Evolutionary conservation across 2,113 vertebrate genomes (phyloP), one percentile per base, ranked within the genome.

Genomic region (Piaya cayana): DNA sequence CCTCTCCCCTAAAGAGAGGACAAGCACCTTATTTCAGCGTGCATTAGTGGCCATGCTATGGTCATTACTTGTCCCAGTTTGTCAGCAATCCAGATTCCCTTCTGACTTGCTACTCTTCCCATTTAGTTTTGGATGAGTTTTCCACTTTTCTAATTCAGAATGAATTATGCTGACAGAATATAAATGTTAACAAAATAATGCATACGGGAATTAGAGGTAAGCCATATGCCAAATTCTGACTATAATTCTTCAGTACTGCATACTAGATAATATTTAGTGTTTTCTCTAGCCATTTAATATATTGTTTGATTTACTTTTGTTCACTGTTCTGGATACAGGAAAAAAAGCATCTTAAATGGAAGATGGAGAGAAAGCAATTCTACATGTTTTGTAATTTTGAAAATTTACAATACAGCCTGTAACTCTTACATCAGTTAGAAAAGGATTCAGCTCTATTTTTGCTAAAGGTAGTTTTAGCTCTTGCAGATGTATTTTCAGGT

Each of bases 121-220:
- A 92, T 97, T 97, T 95, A 68, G 74, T 78, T 94, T 94, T 97
- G 95, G 87, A 96, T 81, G 74, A 93, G 58, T 93, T 96, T 77
- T 94, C 95, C 67, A 82, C 63, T 96, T 91, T 87, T 81, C 67
- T 96, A 82, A 87, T 93, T 96, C 93, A 50, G 23, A 86, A 95
- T 95, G 82, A 90, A 85, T 95, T 95, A 96, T 84, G 56, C 63
- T 90, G 90, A 83, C 91, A 95, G 59, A 79, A 52, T 95, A 90
- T 95, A 53, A 90, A 95, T 30, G 77, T 95, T 94, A 96, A 89
- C 90, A 94, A 96, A 96, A 97, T 95, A 97, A 76, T 89, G 88
- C 78, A 75, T 96, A 95, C 88, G 81, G 96, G 96, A 97, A 97
- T 97, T 96, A 91, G 93, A 94, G 78, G 92, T 89, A 93, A 94